Conservation (phyloP, 1,140 invertebrate species). For the Batillaria attramentaria region DNA sequence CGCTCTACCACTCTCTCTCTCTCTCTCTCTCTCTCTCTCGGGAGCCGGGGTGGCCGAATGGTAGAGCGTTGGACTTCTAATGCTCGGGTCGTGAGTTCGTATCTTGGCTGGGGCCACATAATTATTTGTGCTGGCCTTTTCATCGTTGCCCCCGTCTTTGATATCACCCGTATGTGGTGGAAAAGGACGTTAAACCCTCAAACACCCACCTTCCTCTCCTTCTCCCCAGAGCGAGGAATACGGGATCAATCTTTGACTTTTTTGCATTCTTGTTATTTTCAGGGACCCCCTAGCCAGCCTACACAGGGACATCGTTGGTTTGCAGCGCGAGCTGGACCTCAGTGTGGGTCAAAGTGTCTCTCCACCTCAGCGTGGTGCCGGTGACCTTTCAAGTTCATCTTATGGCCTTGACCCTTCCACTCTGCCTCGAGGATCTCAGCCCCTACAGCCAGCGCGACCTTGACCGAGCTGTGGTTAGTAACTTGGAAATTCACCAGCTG, state of each 20-base stretch:
- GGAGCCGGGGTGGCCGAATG: no score
- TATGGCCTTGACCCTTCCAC: slow-evolving; percentile 27
- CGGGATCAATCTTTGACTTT: not conserved
- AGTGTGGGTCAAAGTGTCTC: slow-evolving; percentile 26
- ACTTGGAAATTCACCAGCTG: not conserved
- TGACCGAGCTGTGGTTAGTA: slow-evolving; percentile 23
- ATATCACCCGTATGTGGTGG: no score
- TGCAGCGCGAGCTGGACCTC: slow-evolving; percentile 28
- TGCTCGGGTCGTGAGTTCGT: no score
- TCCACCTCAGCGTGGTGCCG: slow-evolving; percentile 6
- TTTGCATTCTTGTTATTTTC: no score
- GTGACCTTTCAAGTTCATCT: slow-evolving; percentile 13
- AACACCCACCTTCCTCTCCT: no score
- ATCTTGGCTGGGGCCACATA: no score
- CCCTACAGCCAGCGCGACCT: slow-evolving; percentile 30
- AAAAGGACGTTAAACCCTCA: no score
- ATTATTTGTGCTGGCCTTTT: no score
- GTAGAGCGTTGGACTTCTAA: no score
- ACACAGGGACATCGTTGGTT: slow-evolving; percentile 7
- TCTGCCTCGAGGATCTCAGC: slow-evolving; percentile 23
- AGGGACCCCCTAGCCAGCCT: slow-evolving; percentile 16
- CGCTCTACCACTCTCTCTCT: no score
- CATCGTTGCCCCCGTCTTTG: no score
- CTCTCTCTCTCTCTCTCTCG: no score
- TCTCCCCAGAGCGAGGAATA: not conserved